Evolutionary conservation across 2,888 invertebrate species (phyloP).

Genomic region (Tiliacea aurago): DNA sequence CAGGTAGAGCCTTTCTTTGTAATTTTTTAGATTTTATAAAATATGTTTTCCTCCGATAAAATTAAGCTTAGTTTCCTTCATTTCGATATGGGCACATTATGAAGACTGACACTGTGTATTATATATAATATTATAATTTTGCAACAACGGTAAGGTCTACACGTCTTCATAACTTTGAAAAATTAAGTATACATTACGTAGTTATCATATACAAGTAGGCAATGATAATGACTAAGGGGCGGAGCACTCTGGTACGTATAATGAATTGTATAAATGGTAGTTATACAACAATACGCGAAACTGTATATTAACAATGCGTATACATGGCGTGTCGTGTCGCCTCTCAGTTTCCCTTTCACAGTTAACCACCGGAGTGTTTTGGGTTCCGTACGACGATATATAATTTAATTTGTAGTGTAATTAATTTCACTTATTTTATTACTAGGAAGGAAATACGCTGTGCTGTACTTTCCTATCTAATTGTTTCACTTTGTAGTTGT

Average conservation of each 20-base stretch:
- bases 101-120: no score
- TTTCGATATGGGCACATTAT: no score
- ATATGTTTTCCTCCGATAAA: no score
- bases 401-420: neutral
- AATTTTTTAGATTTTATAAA: no score
- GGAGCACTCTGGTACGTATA: neutral
- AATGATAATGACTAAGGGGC: conserved; percentile 3
- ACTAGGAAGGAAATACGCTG: neutral
- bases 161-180: neutral
- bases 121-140: conserved; percentile 5
- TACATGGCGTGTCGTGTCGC: conserved; percentile 65
- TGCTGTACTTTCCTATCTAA: neutral
- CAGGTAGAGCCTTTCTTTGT: no score
- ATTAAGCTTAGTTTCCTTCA: no score
- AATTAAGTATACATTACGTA: conserved; percentile 4
- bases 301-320: conserved; percentile 54
- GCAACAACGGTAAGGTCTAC: neutral
- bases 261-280: conserved; percentile 45
- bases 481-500: neutral
- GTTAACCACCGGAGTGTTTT: conserved; percentile 62
- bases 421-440: neutral
- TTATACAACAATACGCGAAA: conserved; percentile 54
- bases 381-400: conserved; percentile 47
- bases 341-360: conserved; percentile 74
- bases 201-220: conserved; percentile 4